Evolutionary conservation across 2,797 vertebrate genomes (phyloP).

Genomic region (Tragelaphus eurycerus): DNA sequence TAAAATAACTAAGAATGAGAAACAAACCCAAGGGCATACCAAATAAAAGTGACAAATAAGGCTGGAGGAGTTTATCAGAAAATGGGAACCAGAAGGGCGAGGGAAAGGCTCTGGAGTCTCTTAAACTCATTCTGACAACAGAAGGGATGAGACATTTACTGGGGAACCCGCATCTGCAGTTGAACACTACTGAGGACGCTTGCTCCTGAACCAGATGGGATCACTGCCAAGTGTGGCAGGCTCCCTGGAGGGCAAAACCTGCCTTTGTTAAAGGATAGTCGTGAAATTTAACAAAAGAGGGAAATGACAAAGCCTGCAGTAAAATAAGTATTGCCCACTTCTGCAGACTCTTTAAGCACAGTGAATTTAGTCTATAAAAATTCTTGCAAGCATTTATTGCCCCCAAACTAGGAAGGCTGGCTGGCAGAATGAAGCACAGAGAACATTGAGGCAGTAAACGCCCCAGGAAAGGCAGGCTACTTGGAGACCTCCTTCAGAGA

Average conservation of each 20-base stretch:
- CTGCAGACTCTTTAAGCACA: background rate
- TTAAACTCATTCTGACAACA: background rate
- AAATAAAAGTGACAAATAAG: constrained; percentile 7
- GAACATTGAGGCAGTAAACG: background rate
- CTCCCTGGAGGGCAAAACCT: background rate
- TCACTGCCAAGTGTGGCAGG: background rate
- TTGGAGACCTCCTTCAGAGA: background rate
- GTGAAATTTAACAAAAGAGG: background rate
- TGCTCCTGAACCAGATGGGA: background rate
- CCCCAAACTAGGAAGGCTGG: background rate
- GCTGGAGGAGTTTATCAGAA: background rate
- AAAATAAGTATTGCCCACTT: background rate
- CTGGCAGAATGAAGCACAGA: background rate
- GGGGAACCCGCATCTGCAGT: background rate
- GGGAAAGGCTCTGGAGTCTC: background rate
- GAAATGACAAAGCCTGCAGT: background rate
- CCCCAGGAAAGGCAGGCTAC: background rate
- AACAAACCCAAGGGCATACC: background rate
- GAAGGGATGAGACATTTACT: background rate
- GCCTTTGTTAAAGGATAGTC: background rate
- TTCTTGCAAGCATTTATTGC: background rate
- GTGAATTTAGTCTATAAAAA: background rate
- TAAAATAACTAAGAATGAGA: background rate
- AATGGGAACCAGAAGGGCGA: background rate
- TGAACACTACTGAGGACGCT: background rate